Evolutionary conservation across 2,113 vertebrate genomes (phyloP).

Genomic region (Chionodraco myersi): DNA sequence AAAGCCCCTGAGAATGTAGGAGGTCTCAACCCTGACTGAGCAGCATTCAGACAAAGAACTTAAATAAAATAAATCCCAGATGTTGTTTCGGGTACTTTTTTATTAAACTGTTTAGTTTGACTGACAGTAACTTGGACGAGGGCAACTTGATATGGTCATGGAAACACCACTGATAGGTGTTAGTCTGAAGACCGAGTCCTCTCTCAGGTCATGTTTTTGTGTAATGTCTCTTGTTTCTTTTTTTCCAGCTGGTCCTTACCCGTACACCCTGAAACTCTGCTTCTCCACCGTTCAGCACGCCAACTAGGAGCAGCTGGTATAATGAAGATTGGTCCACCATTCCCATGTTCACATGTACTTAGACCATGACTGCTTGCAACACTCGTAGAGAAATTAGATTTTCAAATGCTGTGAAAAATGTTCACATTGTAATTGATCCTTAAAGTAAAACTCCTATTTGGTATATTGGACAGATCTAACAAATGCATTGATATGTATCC

Average conservation of each 20-base stretch:
- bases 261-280: constrained; percentile 94
- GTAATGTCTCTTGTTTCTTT: not conserved
- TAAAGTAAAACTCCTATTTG: constrained; percentile 20
- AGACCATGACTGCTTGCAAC: constrained; percentile 36
- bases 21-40: too few species aligned
- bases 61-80: too few species aligned
- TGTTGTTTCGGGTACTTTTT: too few species aligned
- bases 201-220: not conserved
- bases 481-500: constrained; percentile 47
- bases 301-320: constrained; percentile 79
- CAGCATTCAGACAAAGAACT: too few species aligned
- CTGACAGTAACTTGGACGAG: too few species aligned
- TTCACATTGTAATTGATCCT: constrained; percentile 11
- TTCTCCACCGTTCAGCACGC: constrained; percentile 94
- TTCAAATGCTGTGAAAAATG: constrained; percentile 5
- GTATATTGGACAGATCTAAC: constrained; percentile 11
- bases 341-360: constrained; percentile 47
- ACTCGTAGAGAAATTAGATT: constrained; percentile 9
- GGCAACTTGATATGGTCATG: too few species aligned
- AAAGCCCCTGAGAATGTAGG: not conserved
- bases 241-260: constrained; percentile 89
- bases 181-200: not conserved
- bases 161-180: too few species aligned
- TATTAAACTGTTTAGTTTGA: too few species aligned
- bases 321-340: constrained; percentile 38